Evolutionary conservation across 2,888 invertebrate species (phyloP).

Genomic region (Tetragonula carbonaria): DNA sequence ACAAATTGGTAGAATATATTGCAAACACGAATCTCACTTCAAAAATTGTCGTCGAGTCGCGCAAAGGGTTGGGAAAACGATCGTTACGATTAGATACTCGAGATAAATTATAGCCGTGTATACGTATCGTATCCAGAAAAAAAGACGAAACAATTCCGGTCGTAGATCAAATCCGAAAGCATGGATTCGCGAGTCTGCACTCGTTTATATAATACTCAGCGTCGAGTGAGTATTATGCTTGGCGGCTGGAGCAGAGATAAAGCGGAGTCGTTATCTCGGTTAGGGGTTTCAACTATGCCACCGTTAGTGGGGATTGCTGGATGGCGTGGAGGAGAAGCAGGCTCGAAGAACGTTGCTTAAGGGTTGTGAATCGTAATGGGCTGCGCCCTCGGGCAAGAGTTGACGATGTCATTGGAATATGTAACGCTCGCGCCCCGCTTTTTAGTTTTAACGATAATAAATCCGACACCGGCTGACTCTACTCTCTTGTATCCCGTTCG

Average conservation of each 20-base stretch:
- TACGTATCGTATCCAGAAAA: conserved; percentile 1
- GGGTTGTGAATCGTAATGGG: conserved; percentile 73
- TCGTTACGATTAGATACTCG: not conserved
- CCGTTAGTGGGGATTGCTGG: conserved; percentile 14
- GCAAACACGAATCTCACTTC: too few species aligned
- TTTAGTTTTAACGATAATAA: conserved; percentile 60
- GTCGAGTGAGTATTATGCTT: conserved; percentile 66
- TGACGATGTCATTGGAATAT: conserved; percentile 68
- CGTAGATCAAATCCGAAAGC: conserved; percentile 47
- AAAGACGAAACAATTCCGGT: conserved; percentile 18
- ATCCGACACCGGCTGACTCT: conserved; percentile 38
- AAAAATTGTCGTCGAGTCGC: too few species aligned
- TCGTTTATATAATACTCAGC: conserved; percentile 62
- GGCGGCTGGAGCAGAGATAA: conserved; percentile 71
- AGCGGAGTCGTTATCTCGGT: conserved; percentile 74
- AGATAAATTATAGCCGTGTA: conserved; percentile 33
- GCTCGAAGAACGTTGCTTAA: conserved; percentile 67
- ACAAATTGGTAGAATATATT: too few species aligned
- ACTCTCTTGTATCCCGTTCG: not conserved
- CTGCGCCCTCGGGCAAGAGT: conserved; percentile 66
- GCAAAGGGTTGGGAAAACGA: too few species aligned
- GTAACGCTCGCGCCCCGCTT: conserved; percentile 48
- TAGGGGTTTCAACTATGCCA: conserved; percentile 65
- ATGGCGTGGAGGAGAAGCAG: conserved; percentile 29
- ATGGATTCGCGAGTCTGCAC: conserved; percentile 48